Evolutionary conservation across 2,797 vertebrate species (phyloP), one percentile per base, ranked within the genome.

Genomic region (Clarias fuscus): DNA sequence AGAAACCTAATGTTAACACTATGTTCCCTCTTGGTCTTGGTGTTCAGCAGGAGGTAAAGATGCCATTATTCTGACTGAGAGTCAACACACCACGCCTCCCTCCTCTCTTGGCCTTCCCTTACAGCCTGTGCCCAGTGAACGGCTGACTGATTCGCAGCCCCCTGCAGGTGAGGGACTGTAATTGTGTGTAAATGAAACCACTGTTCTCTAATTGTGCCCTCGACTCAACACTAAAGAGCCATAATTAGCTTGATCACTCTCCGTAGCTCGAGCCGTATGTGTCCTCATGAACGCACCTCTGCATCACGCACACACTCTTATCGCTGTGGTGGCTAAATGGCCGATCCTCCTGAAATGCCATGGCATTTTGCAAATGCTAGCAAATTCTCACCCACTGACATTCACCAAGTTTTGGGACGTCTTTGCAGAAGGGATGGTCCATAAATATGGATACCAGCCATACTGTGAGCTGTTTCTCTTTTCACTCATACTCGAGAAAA

Each of bases 321-420:
- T 94, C 92, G 94, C 94, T 93, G 93, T 93, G 94, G 79, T 85
- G 72, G 82, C 87, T 88, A 90, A 91, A 87, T 71, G 84, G 85
- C 90, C 86, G 83, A 91, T 89, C 94, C 92, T 94, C 93, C 91
- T 93, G 93, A 96, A 96, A 96, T 96, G 95, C 94, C 95, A 94
- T 95, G 95, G 95, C 95, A 96, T 96, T 96, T 96, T 93, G 93
- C 92, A 95, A 96, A 96, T 95, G 95, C 94, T 94, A 92, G 93
- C 89, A 91, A 94, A 95, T 94, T 94, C 94, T 94, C 91, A 90
- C 92, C 93, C 83, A 91, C 93, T 96, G 95, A 96, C 95, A 96
- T 96, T 96, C 95, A 96, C 91, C 93, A 95, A 95, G 94, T 93
- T 95, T 92, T 94, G 94, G 93, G 90, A 56, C 27, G 59, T 84